These are phyloP conservation scores for Centropus bengalensis DNA, from an alignment of 2,113 vertebrate species.

Conservation along the genomic window DNA sequence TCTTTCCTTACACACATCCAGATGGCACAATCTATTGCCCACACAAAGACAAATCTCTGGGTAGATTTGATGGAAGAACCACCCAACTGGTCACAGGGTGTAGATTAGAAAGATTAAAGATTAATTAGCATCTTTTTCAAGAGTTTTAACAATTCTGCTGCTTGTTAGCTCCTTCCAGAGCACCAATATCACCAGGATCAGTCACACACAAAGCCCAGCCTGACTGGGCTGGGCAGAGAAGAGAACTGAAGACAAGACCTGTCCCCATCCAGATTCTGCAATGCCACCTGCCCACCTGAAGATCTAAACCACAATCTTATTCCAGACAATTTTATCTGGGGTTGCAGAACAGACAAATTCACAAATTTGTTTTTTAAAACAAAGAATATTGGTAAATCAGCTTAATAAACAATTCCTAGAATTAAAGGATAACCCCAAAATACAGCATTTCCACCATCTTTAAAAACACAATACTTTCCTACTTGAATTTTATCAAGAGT, in stretches of 20 bases:
- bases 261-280: neutral
- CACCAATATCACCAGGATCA: neutral
- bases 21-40: neutral
- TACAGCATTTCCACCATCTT: fast-evolving
- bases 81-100: neutral
- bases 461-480: neutral
- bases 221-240: neutral
- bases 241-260: neutral
- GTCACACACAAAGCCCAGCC: neutral
- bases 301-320: neutral
- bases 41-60: neutral
- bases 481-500: neutral
- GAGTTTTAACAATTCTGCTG: neutral
- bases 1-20: fast-evolving
- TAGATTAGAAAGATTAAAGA: neutral
- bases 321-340: neutral
- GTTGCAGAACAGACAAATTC: neutral
- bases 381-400: neutral
- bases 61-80: neutral
- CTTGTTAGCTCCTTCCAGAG: neutral
- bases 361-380: neutral
- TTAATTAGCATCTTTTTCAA: neutral
- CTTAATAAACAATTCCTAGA: neutral
- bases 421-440: neutral
- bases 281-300: neutral